A percentile compares a stretch with the other conserved stretches of the same genome.
These are phyloP conservation scores for Paracentrotus lividus DNA, from an alignment of 53 echinoderm and acorn worm genomes.

Conservation along the genomic window DNA sequence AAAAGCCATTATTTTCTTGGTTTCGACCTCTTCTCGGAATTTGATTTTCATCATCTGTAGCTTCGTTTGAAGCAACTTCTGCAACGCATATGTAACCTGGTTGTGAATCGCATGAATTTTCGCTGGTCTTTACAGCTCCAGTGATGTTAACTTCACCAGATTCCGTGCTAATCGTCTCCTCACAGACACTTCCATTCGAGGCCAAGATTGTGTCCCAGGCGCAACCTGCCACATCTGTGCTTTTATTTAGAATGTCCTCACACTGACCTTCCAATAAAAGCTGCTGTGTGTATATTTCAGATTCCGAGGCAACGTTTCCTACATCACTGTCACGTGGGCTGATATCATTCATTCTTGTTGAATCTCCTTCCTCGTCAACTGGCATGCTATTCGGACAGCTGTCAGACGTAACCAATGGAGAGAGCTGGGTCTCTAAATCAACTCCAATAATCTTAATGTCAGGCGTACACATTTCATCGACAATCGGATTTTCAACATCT, in stretches of 20 bases:
- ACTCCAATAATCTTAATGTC: neutral
- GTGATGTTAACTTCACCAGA: neutral
- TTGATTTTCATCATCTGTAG: neutral
- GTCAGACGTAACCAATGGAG: neutral
- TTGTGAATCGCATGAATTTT: neutral
- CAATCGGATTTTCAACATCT: neutral
- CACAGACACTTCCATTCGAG: neutral
- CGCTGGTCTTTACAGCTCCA: neutral
- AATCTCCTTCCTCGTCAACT: constrained; percentile 9
- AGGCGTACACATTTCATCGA: neutral
- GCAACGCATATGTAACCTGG: neutral
- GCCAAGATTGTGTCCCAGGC: neutral
- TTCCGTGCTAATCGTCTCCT: neutral
- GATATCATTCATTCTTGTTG: neutral
- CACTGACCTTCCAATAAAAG: neutral
- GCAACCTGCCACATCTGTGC: neutral
- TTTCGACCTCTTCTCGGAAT: neutral
- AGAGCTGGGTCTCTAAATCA: neutral
- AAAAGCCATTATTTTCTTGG: neutral
- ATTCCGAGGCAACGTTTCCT: neutral
- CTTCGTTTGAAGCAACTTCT: neutral
- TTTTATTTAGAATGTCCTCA: neutral
- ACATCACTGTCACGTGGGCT: neutral
- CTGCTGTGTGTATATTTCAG: neutral
- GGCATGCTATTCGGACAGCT: neutral